A percentile compares a stretch with the other conserved stretches of the same genome.
Evolutionary conservation across 2,888 invertebrate genomes (phyloP).

Genomic region (Meandrusa payeni): DNA sequence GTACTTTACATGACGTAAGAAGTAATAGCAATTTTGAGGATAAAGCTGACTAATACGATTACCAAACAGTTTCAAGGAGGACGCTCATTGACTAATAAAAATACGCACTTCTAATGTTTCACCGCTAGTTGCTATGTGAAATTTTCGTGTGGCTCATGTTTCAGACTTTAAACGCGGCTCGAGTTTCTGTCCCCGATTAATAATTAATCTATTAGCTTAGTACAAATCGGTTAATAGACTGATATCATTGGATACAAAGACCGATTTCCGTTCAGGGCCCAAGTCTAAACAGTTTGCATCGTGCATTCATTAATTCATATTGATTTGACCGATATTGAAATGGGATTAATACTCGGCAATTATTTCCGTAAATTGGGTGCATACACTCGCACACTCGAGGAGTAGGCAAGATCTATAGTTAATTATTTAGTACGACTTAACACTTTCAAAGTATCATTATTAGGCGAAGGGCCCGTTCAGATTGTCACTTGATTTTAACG

Average conservation of each 20-base stretch:
- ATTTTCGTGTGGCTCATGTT: slow-evolving; percentile 23
- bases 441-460: too few relatives aligned
- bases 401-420: too few relatives aligned
- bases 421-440: too few relatives aligned
- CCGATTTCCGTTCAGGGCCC: slow-evolving; percentile 27
- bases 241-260: slow-evolving; percentile 31
- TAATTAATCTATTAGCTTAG: slow-evolving; percentile 36
- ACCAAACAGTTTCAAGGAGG: slow-evolving; percentile 12
- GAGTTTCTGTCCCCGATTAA: slow-evolving; percentile 56
- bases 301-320: slow-evolving; percentile 28
- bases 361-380: slow-evolving; percentile 4
- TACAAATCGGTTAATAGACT: slow-evolving; percentile 44
- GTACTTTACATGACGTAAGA: too few relatives aligned
- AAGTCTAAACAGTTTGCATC: slow-evolving; percentile 28
- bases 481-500: too few relatives aligned
- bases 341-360: slow-evolving; percentile 25
- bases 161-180: slow-evolving; percentile 32
- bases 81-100: slow-evolving; percentile 2
- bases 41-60: slow-evolving; percentile 11
- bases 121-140: slow-evolving; percentile 8
- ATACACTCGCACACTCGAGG: too few relatives aligned
- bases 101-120: slow-evolving; percentile 17
- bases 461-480: too few relatives aligned
- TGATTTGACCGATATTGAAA: slow-evolving; percentile 32
- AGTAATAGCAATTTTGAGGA: too few relatives aligned